These are phyloP conservation scores for Drosophila kurseongensis DNA, from an alignment of 1,140 invertebrate genomes.

Conservation along the genomic window DNA sequence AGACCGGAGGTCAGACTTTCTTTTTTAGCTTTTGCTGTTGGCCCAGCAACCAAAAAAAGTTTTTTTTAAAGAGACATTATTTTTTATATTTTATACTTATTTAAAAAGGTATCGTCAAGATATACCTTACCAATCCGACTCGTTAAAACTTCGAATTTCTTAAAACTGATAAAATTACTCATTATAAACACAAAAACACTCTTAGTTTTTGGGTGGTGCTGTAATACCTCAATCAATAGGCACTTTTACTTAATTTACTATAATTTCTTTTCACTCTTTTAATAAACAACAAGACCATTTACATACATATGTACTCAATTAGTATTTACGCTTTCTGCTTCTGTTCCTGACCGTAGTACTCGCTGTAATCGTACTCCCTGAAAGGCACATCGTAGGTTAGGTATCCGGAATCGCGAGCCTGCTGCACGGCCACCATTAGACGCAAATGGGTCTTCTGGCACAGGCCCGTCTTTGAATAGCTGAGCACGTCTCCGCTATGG, in stretches of 20 bases:
- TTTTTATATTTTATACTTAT: too few species aligned
- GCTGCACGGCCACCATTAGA: constrained; percentile 90
- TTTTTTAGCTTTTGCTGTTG: too few species aligned
- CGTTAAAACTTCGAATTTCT: too few species aligned
- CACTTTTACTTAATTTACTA: not conserved
- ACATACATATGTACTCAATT: not conserved
- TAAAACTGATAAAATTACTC: too few species aligned
- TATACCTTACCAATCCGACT: too few species aligned
- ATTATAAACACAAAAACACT: too few species aligned
- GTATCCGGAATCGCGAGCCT: constrained; percentile 92
- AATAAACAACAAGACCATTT: constrained; percentile 23
- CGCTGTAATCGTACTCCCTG: constrained; percentile 91
- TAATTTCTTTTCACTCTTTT: constrained; percentile 21
- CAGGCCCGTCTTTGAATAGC: constrained; percentile 90
- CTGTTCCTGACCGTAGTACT: constrained; percentile 87
- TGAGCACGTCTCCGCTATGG: constrained; percentile 89
- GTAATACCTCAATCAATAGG: not conserved
- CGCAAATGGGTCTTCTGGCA: constrained; percentile 92
- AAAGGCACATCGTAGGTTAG: constrained; percentile 93
- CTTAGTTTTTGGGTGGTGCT: too few species aligned
- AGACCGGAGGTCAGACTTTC: too few species aligned
- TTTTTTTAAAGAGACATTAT: too few species aligned
- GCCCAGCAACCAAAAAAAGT: too few species aligned
- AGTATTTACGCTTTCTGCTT: constrained; percentile 28
- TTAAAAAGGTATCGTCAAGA: too few species aligned